Base-by-base conservation (phyloP, 2,797 vertebrate species). In the Pseudopleuronectes americanus region DNA sequence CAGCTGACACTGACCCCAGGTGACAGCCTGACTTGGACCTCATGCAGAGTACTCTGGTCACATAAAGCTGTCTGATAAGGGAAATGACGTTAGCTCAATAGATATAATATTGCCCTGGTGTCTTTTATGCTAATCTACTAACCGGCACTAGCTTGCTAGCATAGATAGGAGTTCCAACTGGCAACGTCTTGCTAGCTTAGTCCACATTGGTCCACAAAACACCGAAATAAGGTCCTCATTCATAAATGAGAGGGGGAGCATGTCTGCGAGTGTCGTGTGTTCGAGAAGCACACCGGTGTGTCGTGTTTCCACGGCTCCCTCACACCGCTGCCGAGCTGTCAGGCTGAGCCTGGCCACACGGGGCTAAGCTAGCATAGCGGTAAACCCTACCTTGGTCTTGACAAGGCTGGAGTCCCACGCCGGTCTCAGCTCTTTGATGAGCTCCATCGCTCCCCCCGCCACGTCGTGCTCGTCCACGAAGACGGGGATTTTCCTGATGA, bases 341-440 rank as follows among this genome's bases (percentile, higher is more conserved):
- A 77, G 1, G 59, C 57, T 28, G 81, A 84, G 84, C 87, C 64
- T 85, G 81, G 84, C 82, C 33, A 22, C 31, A 33, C 31, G 21
- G 57, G 4, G 43, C 19, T 0, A 56, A 17, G 68, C 66, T 89
- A 91, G 78, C 84, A 62, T 36, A 24, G 52, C 70, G 17, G 81
- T 64, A 70, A 76, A 36, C 45, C 0, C 74, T 85, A 92, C 90
- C 97, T 98, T 98, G 74, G 96, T 98, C 66, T 91, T 94, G 84
- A 97, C 94, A 8, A 67, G 87, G 73, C 83, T 85, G 22, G 81
- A 48, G 24, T 96, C 94, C 97, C 97, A 98, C 49, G 86, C 84
- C 21, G 97, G 97, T 87, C 97, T 94, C 73, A 99, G 95, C 88
- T 95, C 94, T 77, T 93, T 94, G n/a, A 99, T 94, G 58, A 99